Percentiles rank a stretch among this genome's conserved stretches.
phyloP scores from a whole-genome alignment of 2,888 invertebrate genomes.

The Helicoverpa assulta region DNA sequence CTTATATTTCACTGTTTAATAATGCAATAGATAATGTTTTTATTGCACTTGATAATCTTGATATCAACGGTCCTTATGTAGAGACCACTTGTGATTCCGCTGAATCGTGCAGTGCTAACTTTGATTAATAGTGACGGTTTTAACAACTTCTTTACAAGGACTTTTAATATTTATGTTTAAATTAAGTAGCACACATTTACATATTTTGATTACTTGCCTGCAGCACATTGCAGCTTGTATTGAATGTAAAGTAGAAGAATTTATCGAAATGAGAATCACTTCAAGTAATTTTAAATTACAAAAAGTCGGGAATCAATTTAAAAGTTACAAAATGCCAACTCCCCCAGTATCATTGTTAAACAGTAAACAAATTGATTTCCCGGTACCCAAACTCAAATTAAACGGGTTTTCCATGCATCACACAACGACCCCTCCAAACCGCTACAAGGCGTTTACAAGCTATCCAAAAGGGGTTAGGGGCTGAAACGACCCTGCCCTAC shows the following conservation, averaged over 20 bases:
- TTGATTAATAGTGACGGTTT: slow-evolving; percentile 3
- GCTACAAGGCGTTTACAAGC: slow-evolving; percentile 2
- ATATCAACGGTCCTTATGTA: slow-evolving; percentile 15
- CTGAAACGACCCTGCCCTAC: background rate
- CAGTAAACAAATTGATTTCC: background rate
- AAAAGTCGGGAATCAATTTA: background rate
- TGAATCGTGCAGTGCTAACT: slow-evolving; percentile 13
- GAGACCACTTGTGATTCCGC: slow-evolving; percentile 16
- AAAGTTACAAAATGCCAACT: background rate
- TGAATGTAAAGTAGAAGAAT: too few species aligned
- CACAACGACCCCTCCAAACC: slow-evolving; percentile 11
- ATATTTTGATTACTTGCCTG: slow-evolving; percentile 2
- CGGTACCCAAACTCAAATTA: background rate
- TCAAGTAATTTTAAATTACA: too few species aligned
- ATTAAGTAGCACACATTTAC: slow-evolving; percentile 7
- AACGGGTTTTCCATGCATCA: background rate
- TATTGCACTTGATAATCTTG: slow-evolving; percentile 19
- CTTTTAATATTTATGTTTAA: slow-evolving; percentile 24
- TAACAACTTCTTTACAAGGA: slow-evolving; percentile 25
- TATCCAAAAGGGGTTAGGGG: slow-evolving; percentile 18
- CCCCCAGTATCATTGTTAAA: too few species aligned
- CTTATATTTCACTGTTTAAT: slow-evolving; percentile 21
- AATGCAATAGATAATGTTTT: slow-evolving; percentile 32
- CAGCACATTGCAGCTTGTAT: too few species aligned
- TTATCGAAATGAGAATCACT: too few species aligned